These are phyloP conservation scores for Cladopsammia gracilis DNA, from an alignment of 64 coral and sea anemone genomes.

Conservation along the genomic window DNA sequence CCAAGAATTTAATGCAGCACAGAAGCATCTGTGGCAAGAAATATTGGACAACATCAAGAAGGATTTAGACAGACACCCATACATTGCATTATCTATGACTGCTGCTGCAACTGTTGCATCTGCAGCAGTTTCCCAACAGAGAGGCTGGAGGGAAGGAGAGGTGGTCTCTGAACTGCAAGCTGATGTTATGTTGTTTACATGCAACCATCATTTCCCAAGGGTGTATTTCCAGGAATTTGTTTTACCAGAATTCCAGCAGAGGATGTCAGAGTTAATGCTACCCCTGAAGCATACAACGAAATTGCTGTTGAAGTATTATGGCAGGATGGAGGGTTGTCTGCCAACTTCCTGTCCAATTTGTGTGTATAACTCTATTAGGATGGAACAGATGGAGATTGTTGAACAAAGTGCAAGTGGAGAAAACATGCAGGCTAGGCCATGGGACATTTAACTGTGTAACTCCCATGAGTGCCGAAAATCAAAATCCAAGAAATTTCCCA, in stretches of 20 bases:
- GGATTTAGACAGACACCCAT: constrained; percentile 81
- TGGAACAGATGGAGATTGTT: constrained; percentile 74
- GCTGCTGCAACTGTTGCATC: constrained; percentile 90
- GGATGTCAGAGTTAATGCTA: constrained; percentile 78
- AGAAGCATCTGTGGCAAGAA: constrained; percentile 77
- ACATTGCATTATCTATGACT: constrained; percentile 80
- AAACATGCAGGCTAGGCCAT: constrained; percentile 58
- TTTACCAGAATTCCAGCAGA: constrained; percentile 90
- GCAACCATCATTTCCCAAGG: constrained; percentile 91
- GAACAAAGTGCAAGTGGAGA: constrained; percentile 47
- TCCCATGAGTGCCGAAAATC: neutral
- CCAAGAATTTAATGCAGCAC: constrained; percentile 16
- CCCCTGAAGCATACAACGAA: constrained; percentile 81
- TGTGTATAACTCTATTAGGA: constrained; percentile 88
- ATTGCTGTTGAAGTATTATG: constrained; percentile 68
- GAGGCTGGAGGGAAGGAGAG: constrained; percentile 57
- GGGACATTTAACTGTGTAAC: constrained; percentile 58
- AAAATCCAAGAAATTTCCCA: neutral
- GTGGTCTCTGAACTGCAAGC: neutral
- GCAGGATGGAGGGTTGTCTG: constrained; percentile 51
- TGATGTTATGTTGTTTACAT: constrained; percentile 90
- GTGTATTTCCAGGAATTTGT: constrained; percentile 86
- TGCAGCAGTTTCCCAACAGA: constrained; percentile 88
- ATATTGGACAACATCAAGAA: constrained; percentile 93
- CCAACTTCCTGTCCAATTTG: constrained; percentile 89